phyloP scores from a whole-genome alignment of 2,113 vertebrate species.

The Podarcis raffonei region DNA sequence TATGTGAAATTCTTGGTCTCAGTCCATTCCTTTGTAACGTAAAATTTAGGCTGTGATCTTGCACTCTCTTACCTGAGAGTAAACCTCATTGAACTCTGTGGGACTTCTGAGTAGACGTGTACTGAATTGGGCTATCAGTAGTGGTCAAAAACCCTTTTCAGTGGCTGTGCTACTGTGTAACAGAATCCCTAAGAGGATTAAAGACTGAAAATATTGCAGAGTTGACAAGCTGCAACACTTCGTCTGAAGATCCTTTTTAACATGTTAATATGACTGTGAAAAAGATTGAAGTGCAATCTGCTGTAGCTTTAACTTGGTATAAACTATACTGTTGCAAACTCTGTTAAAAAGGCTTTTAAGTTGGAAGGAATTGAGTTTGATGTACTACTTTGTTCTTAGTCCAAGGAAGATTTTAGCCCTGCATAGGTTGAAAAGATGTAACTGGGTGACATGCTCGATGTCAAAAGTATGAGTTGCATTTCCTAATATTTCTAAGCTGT shows the following conservation, averaged over 20 bases:
- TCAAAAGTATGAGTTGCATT: neutral
- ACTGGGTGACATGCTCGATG: neutral
- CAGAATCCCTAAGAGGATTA: neutral
- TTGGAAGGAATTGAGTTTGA: neutral
- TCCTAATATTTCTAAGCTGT: neutral
- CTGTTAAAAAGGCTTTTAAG: neutral
- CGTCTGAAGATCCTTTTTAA: neutral
- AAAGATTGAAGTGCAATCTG: neutral
- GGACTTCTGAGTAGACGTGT: neutral
- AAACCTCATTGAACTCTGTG: neutral
- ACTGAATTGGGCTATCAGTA: neutral
- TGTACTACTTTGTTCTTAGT: constrained; percentile 1
- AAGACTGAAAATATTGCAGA: neutral
- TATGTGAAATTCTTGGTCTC: neutral
- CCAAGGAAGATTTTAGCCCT: neutral
- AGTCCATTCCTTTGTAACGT: neutral
- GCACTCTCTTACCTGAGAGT: neutral
- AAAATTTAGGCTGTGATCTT: neutral
- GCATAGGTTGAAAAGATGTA: neutral
- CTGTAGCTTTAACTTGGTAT: neutral
- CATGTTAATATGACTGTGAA: neutral
- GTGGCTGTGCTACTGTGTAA: neutral
- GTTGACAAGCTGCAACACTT: neutral
- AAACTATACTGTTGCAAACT: neutral
- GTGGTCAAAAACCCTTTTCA: neutral